Conservation (phyloP, 1,140 invertebrate species). For the Heliconius melpomene region DNA sequence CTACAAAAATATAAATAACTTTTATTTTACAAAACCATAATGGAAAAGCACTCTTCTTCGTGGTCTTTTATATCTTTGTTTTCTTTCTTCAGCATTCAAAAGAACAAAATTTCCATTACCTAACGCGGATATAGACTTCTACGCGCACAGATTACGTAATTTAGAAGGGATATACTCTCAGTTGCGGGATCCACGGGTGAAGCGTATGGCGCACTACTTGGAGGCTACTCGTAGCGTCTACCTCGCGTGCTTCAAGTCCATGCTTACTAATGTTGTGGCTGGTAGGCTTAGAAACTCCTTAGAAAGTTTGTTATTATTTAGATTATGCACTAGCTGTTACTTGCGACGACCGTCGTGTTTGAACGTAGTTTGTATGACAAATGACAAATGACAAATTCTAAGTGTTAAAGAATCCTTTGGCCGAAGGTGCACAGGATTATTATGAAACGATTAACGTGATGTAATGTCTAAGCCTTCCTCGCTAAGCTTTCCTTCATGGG, state of each 20-base stretch:
- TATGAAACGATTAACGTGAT: no score
- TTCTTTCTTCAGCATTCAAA: conserved; percentile 73
- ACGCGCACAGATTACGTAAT: conserved; percentile 85
- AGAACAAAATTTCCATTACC: conserved; percentile 86
- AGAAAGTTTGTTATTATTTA: conserved; percentile 7
- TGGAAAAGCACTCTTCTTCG: no score
- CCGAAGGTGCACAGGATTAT: no score
- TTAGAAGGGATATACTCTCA: conserved; percentile 93
- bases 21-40: no score
- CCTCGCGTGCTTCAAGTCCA: conserved; percentile 85
- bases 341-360: no score
- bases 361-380: no score
- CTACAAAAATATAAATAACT: no score
- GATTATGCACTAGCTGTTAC: conserved; percentile 10
- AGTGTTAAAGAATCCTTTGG: no score
- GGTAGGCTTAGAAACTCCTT: conserved; percentile 62
- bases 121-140: conserved; percentile 86
- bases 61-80: neutral
- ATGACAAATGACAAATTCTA: no score
- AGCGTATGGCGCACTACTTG: conserved; percentile 89
- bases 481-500: no score
- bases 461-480: no score
- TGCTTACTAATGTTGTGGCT: conserved; percentile 85
- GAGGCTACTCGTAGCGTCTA: conserved; percentile 89
- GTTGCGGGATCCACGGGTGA: conserved; percentile 87